Evolutionary conservation across 2,888 invertebrate species (phyloP).

Genomic region (Watsonalla cultraria): DNA sequence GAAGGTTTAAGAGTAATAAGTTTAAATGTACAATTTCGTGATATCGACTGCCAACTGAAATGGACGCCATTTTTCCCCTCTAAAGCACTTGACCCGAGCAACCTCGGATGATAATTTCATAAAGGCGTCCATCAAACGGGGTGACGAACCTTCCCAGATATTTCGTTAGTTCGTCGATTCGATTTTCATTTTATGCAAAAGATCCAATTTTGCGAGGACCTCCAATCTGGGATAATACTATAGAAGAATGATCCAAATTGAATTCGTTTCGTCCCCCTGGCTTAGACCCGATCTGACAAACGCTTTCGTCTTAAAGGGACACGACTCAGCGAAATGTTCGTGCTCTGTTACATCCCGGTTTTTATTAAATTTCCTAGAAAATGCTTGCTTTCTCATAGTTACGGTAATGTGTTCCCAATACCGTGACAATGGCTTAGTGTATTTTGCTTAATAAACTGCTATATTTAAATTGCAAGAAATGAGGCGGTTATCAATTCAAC

Average conservation of each 20-base stretch:
- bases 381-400: constrained; percentile 10
- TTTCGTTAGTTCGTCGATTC: constrained; percentile 66
- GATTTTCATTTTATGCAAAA: constrained; percentile 76
- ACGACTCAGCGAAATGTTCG: constrained; percentile 58
- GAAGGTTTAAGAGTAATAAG: too few species aligned
- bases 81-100: constrained; percentile 15
- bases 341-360: constrained; percentile 55
- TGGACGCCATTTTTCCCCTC: constrained; percentile 11
- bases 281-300: constrained; percentile 43
- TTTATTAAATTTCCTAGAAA: constrained; percentile 60
- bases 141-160: constrained; percentile 41
- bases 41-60: neutral
- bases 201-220: constrained; percentile 62
- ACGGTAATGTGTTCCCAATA: too few species aligned
- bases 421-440: too few species aligned
- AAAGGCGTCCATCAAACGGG: constrained; percentile 39
- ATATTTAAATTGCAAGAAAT: too few species aligned
- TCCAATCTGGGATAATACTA: constrained; percentile 68
- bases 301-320: constrained; percentile 49
- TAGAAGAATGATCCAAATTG: constrained; percentile 76
- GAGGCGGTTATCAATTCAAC: too few species aligned
- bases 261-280: constrained; percentile 48
- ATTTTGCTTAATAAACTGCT: too few species aligned
- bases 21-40: neutral
- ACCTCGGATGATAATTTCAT: constrained; percentile 36